Conservation (phyloP, 1,140 invertebrate genomes). For the Melanaphis sacchari region DNA sequence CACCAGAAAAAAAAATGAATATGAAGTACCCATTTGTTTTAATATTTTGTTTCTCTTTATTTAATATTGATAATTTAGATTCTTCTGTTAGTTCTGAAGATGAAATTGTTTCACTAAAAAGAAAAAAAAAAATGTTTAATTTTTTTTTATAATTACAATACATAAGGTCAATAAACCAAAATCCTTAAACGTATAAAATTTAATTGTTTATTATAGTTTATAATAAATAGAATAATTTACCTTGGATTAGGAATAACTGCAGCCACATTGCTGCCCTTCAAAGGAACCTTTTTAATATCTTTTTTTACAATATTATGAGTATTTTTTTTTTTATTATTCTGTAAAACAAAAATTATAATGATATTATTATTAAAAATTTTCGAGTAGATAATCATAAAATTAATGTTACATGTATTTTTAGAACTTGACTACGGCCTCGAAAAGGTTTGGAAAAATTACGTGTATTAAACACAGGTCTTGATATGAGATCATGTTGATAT, state of each 20-base stretch:
- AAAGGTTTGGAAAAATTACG: slow-evolving; percentile 14
- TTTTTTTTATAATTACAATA: too few relatives aligned
- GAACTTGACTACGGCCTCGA: not conserved
- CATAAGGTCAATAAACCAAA: not conserved
- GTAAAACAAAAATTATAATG: not conserved
- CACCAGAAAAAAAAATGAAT: not conserved
- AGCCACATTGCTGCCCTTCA: not conserved
- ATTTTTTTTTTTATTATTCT: slow-evolving; percentile 48
- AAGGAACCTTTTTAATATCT: slow-evolving; percentile 33
- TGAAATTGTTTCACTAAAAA: slow-evolving; percentile 39
- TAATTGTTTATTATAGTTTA: not conserved
- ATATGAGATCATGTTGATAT: slow-evolving; percentile 49
- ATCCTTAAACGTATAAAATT: not conserved
- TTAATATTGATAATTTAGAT: slow-evolving; percentile 52
- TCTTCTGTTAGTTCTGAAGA: slow-evolving; percentile 8
- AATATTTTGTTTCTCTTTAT: slow-evolving; percentile 45
- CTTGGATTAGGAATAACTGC: not conserved
- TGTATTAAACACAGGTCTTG: slow-evolving; percentile 36
- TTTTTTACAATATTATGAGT: slow-evolving; percentile 21
- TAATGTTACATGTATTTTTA: slow-evolving; percentile 32
- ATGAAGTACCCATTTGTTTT: slow-evolving; percentile 23
- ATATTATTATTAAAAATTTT: not conserved
- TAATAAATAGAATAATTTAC: slow-evolving; percentile 5
- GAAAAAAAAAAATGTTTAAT: not conserved
- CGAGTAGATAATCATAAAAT: not conserved